Conservation (phyloP, 35 echinoderm and acorn worm species). For the Anneissia japonica region DNA sequence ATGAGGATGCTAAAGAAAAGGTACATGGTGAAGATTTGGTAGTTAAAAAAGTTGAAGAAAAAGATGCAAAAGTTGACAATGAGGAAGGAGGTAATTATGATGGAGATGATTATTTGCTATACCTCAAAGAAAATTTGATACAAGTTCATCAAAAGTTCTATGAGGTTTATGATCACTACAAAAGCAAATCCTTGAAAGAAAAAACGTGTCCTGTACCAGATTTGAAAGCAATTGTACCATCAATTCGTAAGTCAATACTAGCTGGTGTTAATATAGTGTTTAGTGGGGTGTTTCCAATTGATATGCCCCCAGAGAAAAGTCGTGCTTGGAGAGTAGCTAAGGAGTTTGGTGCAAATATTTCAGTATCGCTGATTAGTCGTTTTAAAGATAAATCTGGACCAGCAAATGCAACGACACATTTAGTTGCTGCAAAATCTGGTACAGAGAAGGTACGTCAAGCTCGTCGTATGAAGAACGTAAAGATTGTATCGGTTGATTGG, state of each 20-base stretch:
- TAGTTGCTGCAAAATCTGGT: constrained; percentile 86
- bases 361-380: constrained; percentile 37
- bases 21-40: constrained; percentile 11
- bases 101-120: constrained; percentile 77
- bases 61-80: constrained; percentile 2
- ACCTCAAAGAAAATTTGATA: constrained; percentile 64
- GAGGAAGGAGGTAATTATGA: constrained; percentile 30
- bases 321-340: constrained; percentile 85
- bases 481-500: constrained; percentile 79
- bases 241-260: constrained; percentile 51
- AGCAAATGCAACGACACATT: constrained; percentile 75
- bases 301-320: constrained; percentile 86
- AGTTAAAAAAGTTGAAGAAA: constrained; percentile 3
- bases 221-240: constrained; percentile 63
- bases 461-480: constrained; percentile 41
- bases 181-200: not conserved
- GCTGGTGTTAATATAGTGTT: constrained; percentile 64
- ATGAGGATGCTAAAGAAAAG: not conserved
- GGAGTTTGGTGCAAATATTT: constrained; percentile 64
- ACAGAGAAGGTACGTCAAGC: constrained; percentile 79
- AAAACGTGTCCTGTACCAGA: constrained; percentile 47
- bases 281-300: constrained; percentile 82
- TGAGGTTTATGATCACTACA: constrained; percentile 42
- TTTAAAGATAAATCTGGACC: constrained; percentile 28
- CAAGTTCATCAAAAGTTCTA: constrained; percentile 68